Conservation (phyloP, 2,888 invertebrate genomes). For the Cataglyphis cursor region DNA sequence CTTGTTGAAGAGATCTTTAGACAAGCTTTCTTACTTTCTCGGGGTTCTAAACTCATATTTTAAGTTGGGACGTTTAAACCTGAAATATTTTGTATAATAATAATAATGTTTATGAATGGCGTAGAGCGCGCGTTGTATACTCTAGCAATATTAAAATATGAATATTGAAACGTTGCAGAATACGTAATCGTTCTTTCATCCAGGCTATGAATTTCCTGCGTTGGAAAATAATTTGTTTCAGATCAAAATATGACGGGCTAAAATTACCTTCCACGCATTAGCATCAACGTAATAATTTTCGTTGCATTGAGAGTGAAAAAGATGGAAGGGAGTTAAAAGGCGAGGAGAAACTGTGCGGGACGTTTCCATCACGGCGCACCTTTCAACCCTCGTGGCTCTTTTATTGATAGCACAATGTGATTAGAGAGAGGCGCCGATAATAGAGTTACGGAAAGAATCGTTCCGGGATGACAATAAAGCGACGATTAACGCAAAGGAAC, state of each 20-base stretch:
- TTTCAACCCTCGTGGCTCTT: slow-evolving; percentile 61
- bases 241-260: slow-evolving; percentile 42
- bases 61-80: not conserved
- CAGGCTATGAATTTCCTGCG: not conserved
- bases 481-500: slow-evolving; percentile 65
- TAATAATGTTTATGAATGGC: not conserved
- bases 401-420: slow-evolving; percentile 62
- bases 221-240: slow-evolving; percentile 42
- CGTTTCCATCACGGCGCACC: slow-evolving; percentile 44
- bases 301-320: slow-evolving; percentile 39
- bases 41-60: not conserved
- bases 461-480: slow-evolving; percentile 66
- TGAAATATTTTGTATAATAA: not conserved
- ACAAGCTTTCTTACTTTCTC: slow-evolving; percentile 1
- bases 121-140: not conserved
- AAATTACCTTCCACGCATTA: slow-evolving; percentile 62
- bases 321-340: slow-evolving; percentile 3
- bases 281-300: slow-evolving; percentile 63
- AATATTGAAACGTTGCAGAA: not conserved
- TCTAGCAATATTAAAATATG: not conserved
- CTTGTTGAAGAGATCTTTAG: not conserved
- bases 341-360: slow-evolving; percentile 26
- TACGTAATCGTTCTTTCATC: slow-evolving; percentile 1
- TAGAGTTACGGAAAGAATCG: slow-evolving; percentile 72
- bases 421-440: slow-evolving; percentile 66